phyloP scores from a whole-genome alignment of 1,140 invertebrate genomes.

The Zaprionus camerounensis region DNA sequence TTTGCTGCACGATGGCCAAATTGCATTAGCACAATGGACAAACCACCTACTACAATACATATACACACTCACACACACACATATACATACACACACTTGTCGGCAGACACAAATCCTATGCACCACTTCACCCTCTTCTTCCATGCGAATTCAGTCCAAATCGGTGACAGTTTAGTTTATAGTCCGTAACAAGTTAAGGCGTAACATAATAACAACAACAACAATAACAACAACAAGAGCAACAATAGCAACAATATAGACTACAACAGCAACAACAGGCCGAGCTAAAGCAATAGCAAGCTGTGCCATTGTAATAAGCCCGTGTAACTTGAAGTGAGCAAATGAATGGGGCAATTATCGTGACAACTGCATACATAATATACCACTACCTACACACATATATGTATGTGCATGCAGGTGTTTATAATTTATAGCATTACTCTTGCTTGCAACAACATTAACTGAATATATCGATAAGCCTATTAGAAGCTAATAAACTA shows the following conservation, averaged over 20 bases:
- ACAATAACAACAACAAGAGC: conserved; percentile 20
- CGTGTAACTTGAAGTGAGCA: conserved; percentile 25
- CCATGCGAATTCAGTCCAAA: conserved; percentile 15
- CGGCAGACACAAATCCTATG: conserved; percentile 36
- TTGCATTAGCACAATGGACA: conserved; percentile 72
- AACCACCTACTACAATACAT: background rate
- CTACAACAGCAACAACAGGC: conserved; percentile 18
- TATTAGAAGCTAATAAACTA: background rate
- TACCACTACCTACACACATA: background rate
- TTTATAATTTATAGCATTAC: background rate
- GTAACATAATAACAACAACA: conserved; percentile 40
- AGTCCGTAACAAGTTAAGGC: conserved; percentile 56
- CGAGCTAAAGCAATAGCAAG: background rate
- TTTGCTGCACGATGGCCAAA: conserved; percentile 67
- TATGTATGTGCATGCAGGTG: background rate
- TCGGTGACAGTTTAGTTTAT: conserved; percentile 77
- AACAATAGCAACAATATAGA: conserved; percentile 9
- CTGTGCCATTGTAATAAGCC: conserved; percentile 46
- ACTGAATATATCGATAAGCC: background rate
- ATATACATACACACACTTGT: conserved; percentile 43
- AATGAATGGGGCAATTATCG: conserved; percentile 15
- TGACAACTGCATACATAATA: background rate
- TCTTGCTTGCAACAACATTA: background rate
- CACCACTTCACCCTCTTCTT: background rate
- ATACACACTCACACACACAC: background rate